These are phyloP conservation scores for Sialia sialis DNA, from an alignment of 2,113 vertebrate genomes.

Conservation along the genomic window DNA sequence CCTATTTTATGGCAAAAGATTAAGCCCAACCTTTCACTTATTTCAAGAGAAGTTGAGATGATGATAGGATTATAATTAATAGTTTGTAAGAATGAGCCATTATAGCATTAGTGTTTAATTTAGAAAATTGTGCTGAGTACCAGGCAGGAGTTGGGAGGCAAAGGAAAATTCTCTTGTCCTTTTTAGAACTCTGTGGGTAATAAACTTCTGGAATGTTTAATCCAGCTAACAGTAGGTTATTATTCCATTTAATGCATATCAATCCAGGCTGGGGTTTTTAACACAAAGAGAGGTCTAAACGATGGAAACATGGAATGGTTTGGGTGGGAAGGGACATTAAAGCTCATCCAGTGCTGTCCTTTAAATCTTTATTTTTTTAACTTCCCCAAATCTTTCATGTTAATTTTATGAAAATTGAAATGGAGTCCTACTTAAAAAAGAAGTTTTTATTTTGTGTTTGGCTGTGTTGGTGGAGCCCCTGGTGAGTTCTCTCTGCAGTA, in stretches of 20 bases:
- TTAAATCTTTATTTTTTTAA: neutral
- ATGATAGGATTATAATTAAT: neutral
- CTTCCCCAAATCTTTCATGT: neutral
- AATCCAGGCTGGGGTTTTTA: neutral
- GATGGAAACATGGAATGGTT: neutral
- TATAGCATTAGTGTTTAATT: neutral
- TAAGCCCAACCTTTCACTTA: neutral
- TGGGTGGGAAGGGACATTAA: neutral
- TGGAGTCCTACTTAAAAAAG: accelerated
- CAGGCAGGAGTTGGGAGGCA: neutral
- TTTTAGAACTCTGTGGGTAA: neutral
- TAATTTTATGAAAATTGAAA: neutral
- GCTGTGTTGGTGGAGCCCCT: neutral
- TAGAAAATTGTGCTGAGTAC: neutral
- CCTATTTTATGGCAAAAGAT: neutral
- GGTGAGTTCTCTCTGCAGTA: accelerated
- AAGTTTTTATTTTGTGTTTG: neutral
- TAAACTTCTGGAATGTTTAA: neutral
- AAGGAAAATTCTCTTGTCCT: neutral
- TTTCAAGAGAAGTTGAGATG: neutral
- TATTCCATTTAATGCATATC: neutral
- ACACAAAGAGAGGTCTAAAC: accelerated
- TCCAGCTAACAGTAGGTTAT: neutral
- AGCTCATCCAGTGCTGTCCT: neutral
- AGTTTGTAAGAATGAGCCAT: neutral